Conservation (phyloP, 1,140 invertebrate species). For the Nasonia longicornis region DNA sequence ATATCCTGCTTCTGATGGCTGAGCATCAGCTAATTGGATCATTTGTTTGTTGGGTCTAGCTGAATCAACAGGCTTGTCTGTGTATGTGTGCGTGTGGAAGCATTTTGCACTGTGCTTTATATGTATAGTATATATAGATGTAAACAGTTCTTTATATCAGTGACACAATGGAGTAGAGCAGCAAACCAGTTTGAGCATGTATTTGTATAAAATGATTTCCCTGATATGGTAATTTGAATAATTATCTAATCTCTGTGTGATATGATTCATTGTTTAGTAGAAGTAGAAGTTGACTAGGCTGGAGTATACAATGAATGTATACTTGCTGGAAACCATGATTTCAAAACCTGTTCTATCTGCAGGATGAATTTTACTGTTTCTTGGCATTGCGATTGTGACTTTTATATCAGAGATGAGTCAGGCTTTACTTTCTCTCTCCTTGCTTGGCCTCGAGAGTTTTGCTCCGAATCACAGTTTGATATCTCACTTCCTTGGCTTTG, state of each 20-base stretch:
- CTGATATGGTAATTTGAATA: not conserved
- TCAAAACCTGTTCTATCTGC: not conserved
- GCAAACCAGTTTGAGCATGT: not conserved
- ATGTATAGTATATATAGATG: not conserved
- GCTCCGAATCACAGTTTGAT: conserved; percentile 33
- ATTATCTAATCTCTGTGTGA: not conserved
- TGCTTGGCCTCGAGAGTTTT: conserved; percentile 15
- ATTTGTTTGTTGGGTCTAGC: conserved; percentile 2
- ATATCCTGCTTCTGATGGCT: conserved; percentile 12
- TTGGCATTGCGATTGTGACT: conserved; percentile 18
- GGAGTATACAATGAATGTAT: not conserved
- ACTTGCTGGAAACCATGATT: not conserved
- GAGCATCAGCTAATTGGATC: not conserved
- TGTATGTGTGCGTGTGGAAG: not conserved
- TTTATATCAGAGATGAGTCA: conserved; percentile 27
- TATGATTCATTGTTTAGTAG: not conserved
- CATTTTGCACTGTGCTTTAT: not conserved
- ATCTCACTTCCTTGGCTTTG: conserved; percentile 19
- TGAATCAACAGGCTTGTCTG: not conserved
- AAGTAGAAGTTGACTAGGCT: not conserved
- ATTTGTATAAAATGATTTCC: not conserved
- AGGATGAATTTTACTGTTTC: not conserved
- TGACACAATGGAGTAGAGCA: not conserved
- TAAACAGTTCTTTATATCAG: not conserved
- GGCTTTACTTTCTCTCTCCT: conserved; percentile 30